Evolutionary conservation across 2,888 invertebrate species (phyloP).

Genomic region (Drosophila peninsularis): DNA sequence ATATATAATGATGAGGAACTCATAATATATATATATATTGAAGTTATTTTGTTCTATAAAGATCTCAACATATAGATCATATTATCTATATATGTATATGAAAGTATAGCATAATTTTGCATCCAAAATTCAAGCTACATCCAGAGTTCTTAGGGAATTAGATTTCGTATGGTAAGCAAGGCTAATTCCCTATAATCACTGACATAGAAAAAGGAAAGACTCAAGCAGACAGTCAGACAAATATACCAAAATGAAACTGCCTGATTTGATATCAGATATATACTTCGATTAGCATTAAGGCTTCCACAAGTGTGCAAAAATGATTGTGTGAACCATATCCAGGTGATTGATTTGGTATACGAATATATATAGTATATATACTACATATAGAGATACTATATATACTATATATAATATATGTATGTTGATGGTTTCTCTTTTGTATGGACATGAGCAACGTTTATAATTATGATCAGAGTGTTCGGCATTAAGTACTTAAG

Average conservation of each 20-base stretch:
- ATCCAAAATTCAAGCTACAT: too few relatives aligned
- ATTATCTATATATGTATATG: too few relatives aligned
- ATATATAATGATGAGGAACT: background rate
- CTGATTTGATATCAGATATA: background rate
- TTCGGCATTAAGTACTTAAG: constrained; percentile 15
- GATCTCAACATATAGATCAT: too few relatives aligned
- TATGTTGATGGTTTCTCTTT: background rate
- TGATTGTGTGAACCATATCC: constrained; percentile 18
- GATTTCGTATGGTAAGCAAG: background rate
- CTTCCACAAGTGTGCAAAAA: constrained; percentile 5
- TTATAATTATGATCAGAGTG: constrained; percentile 12
- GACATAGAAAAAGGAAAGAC: background rate
- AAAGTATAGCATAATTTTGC: too few relatives aligned
- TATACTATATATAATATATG: background rate
- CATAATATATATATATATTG: background rate
- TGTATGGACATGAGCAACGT: constrained; percentile 1
- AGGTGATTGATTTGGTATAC: constrained; percentile 12
- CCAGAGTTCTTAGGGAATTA: background rate
- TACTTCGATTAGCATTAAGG: background rate
- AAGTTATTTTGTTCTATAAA: too few relatives aligned
- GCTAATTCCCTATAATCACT: background rate
- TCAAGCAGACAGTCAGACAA: background rate
- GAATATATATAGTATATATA: background rate
- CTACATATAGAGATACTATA: too few relatives aligned
- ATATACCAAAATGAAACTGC: background rate